Percentiles rank a stretch among this genome's conserved stretches.
Evolutionary conservation across 2,797 vertebrate species (phyloP).

Genomic region (Kryptopterus vitreolus): DNA sequence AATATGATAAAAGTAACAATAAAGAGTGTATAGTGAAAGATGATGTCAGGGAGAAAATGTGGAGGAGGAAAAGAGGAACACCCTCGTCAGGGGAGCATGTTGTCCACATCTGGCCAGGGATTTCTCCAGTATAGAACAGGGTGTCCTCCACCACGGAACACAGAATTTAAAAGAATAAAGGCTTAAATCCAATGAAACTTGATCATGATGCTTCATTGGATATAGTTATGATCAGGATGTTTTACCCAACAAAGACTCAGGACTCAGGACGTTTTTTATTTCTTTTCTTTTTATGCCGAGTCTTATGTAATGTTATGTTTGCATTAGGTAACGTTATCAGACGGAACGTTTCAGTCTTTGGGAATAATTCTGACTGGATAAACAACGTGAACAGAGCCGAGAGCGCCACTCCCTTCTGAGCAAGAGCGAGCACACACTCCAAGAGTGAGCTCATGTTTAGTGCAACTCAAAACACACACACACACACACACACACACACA

Average conservation of each 20-base stretch:
- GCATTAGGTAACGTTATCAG: conserved; percentile 11
- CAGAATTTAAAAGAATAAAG: conserved; percentile 8
- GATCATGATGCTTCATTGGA: neutral
- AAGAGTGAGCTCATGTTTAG: conserved; percentile 56
- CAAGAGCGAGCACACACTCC: conserved; percentile 40
- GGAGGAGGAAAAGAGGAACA: conserved; percentile 25
- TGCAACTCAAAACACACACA: conserved; percentile 29
- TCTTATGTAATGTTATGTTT: neutral
- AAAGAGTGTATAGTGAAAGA: neutral
- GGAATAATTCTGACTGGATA: conserved; percentile 20
- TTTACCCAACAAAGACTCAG: neutral
- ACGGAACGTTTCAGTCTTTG: neutral
- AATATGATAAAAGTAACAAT: neutral
- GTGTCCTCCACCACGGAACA: conserved; percentile 40
- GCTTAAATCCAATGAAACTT: neutral
- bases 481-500: neutral
- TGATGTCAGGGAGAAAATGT: neutral
- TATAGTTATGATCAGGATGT: neutral
- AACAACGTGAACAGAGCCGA: conserved; percentile 29
- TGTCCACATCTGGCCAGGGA: conserved; percentile 54
- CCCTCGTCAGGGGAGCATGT: conserved; percentile 40
- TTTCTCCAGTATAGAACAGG: conserved; percentile 50
- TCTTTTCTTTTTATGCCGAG: neutral
- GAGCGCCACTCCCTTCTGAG: conserved; percentile 48
- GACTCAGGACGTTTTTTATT: neutral